A percentile compares a stretch with the other conserved stretches of the same genome.
Evolutionary conservation across 1,140 invertebrate species (phyloP).

Genomic region (Atta colombica): DNA sequence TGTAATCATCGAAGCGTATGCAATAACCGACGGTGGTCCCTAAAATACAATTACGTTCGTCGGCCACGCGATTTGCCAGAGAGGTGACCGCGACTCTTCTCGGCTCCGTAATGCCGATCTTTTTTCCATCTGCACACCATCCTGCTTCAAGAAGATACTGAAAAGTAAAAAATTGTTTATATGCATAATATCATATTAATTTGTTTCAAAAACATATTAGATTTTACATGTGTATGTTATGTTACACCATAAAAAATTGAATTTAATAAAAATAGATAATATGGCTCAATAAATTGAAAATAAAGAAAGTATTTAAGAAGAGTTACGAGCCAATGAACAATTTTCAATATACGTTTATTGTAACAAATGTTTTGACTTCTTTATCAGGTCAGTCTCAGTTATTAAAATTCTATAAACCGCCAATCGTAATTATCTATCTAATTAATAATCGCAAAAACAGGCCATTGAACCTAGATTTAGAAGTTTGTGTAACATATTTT

Average conservation of each 20-base stretch:
- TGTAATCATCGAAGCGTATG: constrained; percentile 96
- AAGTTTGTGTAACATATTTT: too few relatives aligned
- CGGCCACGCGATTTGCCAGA: constrained; percentile 95
- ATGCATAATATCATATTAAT: constrained; percentile 72
- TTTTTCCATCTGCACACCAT: constrained; percentile 91
- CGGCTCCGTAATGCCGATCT: constrained; percentile 96
- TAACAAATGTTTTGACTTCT: too few relatives aligned
- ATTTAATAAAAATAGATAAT: neutral
- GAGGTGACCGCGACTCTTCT: constrained; percentile 96
- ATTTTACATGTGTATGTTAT: neutral
- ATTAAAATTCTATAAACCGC: too few relatives aligned
- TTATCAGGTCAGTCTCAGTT: too few relatives aligned
- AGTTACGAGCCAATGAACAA: too few relatives aligned
- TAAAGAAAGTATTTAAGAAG: too few relatives aligned
- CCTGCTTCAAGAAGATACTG: constrained; percentile 97
- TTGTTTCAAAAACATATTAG: neutral
- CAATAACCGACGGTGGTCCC: constrained; percentile 96
- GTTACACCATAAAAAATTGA: neutral
- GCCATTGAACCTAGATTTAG: too few relatives aligned
- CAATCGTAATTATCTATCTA: too few relatives aligned
- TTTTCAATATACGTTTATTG: too few relatives aligned
- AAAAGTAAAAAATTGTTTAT: constrained; percentile 1
- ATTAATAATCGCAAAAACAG: too few relatives aligned
- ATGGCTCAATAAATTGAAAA: too few relatives aligned
- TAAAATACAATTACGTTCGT: constrained; percentile 93